Base-by-base conservation (phyloP, 1,140 invertebrate species). In the Papilio helenus region DNA sequence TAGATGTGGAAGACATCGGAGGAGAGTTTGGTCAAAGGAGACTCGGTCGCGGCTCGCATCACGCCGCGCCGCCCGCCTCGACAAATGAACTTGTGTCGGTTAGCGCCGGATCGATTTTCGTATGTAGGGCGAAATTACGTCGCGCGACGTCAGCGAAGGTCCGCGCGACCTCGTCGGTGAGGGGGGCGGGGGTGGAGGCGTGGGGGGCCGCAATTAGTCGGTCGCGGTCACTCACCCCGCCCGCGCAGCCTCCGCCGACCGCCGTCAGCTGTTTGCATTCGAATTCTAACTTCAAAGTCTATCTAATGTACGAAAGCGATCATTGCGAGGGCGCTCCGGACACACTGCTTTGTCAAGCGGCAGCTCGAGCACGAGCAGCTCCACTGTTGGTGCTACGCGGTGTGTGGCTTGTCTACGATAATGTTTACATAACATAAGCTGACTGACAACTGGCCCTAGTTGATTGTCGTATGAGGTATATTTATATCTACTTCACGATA, bases 81-180 rank as follows among this genome's bases (percentile, higher is more conserved):
- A 16, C 14, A 79, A 80, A 84, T 91, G 90, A 93, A 93, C 92
- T 92, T 92, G 92, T 89, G 85, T 88, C 88, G 83, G 83, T 90
- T 89, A 84, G 82, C 79, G 76, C 76, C 84, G 65, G 80, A 92
- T 92, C 91, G 91, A 91, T 92, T 91, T 90, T 88, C 91, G 87
- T 88, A 92, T 92, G 87, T 92, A 87, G 91, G 89, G 86, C 91
- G 86, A 86, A 85, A 85, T 88, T 87, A 83, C 86, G 87, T 84
- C 51, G 34, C 72, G 72, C 85, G 86, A 84, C 87, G 83, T 86
- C 86, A 84, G 84, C 85, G 86, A 91, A 91, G 90, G 90, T 90
- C 88, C 87, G 85, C 86, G 88, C 87, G 90, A 87, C 89, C 85
- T 84, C 84, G 80, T 76, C 79, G 79, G 79, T 3, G 23, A 3